Evolutionary conservation across 37 sponge, comb jelly and placozoan genomes (phyloP).

Genomic region (Hexactinellida sp.): DNA sequence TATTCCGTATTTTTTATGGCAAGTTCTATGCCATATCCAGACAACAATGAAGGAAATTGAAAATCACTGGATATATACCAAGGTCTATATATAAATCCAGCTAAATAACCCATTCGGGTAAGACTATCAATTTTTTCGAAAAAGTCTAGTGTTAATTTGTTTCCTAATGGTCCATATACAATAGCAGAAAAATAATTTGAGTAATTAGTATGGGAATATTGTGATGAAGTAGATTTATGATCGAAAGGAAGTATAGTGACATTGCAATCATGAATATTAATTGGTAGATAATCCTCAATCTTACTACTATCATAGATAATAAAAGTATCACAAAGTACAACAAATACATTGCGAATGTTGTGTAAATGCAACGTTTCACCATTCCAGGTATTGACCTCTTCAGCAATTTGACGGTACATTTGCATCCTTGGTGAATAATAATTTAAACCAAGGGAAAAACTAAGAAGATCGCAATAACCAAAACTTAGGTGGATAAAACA

Average conservation of each 20-base stretch:
- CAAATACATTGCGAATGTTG: neutral
- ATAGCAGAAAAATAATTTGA: neutral
- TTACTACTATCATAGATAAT: neutral
- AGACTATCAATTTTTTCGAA: neutral
- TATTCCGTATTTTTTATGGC: constrained; percentile 95
- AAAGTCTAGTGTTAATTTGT: neutral
- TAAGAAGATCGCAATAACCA: neutral
- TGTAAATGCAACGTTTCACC: too few relatives aligned
- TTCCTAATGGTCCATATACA: neutral
- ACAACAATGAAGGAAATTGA: constrained; percentile 14
- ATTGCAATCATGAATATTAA: neutral
- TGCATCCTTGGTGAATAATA: neutral
- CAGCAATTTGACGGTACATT: neutral
- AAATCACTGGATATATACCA: neutral
- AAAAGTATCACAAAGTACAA: neutral
- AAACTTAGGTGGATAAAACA: neutral
- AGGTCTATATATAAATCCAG: neutral
- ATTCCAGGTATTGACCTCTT: too few relatives aligned
- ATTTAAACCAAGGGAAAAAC: neutral
- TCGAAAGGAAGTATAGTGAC: neutral
- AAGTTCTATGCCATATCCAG: constrained; percentile 88
- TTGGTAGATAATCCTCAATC: neutral
- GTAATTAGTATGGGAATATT: neutral
- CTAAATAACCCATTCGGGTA: neutral
- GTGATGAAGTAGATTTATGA: neutral